phyloP scores from a whole-genome alignment of 2,797 vertebrate genomes.

The Syndactyla subalaris region DNA sequence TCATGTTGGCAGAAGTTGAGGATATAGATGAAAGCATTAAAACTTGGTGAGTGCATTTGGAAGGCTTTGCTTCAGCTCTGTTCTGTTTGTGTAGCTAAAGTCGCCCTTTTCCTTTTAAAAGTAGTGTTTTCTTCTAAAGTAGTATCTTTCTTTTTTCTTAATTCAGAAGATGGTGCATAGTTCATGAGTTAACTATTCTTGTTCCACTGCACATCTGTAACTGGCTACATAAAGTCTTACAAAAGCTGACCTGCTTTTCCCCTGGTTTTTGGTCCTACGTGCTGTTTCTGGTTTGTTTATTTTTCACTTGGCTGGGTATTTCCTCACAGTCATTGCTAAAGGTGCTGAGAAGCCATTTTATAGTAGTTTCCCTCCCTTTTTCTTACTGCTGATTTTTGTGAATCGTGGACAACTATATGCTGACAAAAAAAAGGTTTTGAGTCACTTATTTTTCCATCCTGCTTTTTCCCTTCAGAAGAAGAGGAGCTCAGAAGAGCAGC shows the following conservation, averaged over 20 bases:
- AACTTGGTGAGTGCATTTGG: neutral
- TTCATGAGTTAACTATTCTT: neutral
- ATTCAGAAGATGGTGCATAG: neutral
- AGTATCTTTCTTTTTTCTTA: neutral
- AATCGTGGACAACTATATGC: constrained; percentile 30
- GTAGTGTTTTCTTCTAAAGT: neutral
- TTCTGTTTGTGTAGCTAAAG: neutral
- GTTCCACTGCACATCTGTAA: neutral
- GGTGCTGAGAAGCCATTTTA: constrained; percentile 18
- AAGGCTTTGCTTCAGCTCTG: neutral
- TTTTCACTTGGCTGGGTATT: constrained; percentile 1
- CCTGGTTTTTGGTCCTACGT: neutral
- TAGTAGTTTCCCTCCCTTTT: constrained; percentile 38
- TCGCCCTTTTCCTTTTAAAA: neutral
- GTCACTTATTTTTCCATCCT: constrained; percentile 69
- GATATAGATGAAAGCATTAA: neutral
- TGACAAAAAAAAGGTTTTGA: constrained; percentile 48
- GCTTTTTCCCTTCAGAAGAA: constrained; percentile 79
- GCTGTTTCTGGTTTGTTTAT: neutral
- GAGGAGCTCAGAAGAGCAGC: constrained; percentile 83
- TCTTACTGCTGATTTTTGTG: constrained; percentile 44
- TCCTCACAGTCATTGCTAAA: neutral
- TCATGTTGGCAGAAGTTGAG: neutral
- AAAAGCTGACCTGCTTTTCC: neutral
- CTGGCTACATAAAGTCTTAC: neutral